phyloP scores from a whole-genome alignment of 2,113 vertebrate species.

The Oreotrochilus melanogaster region DNA sequence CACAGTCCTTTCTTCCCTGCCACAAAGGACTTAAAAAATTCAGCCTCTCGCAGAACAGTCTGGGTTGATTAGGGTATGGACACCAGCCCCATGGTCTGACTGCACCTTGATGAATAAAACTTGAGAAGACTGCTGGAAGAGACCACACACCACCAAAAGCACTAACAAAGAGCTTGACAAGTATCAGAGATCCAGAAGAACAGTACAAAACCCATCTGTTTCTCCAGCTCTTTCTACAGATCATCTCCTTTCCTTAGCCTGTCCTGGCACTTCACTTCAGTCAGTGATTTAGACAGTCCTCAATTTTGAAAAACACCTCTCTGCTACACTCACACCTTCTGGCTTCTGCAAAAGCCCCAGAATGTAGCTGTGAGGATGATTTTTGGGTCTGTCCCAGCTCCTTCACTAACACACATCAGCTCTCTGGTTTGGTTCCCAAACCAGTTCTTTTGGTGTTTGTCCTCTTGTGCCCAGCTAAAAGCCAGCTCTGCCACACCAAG shows the following conservation, averaged over 20 bases:
- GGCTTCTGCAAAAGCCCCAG: neutral
- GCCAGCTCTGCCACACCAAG: neutral
- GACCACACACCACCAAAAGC: neutral
- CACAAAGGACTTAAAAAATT: neutral
- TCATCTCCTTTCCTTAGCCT: neutral
- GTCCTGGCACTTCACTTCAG: neutral
- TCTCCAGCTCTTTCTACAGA: neutral
- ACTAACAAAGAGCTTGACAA: neutral
- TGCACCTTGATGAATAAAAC: neutral
- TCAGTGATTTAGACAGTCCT: neutral
- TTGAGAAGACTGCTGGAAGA: neutral
- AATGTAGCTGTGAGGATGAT: neutral
- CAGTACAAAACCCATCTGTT: neutral
- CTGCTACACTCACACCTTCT: rapidly evolving
- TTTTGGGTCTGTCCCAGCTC: neutral
- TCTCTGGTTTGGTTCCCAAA: neutral
- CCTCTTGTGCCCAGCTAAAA: neutral
- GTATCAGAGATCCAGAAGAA: neutral
- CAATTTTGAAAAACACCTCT: neutral
- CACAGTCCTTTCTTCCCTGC: neutral
- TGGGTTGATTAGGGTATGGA: neutral
- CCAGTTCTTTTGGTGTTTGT: neutral
- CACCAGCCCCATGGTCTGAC: neutral
- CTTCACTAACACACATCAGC: neutral
- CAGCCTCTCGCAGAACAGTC: neutral